Evolutionary conservation across 2,797 vertebrate species (phyloP), one percentile per base, ranked within the genome.

Genomic region (Liasis olivaceus): DNA sequence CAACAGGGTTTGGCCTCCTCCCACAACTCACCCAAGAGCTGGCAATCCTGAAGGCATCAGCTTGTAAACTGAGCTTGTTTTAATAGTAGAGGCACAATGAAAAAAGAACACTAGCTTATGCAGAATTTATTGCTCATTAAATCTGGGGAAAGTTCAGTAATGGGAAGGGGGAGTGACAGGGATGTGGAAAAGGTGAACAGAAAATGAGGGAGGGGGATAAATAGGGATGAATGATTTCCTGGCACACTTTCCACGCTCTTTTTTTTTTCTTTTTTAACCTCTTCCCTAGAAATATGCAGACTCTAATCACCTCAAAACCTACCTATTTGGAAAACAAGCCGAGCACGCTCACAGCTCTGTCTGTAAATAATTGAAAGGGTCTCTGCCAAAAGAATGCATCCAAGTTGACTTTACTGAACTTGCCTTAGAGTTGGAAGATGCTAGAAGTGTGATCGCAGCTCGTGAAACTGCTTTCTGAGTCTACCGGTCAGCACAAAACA

Each of bases 41-140:
- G 3, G 31, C 17, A 9, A 24, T 12, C 20, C 13, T 20, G 14
- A 63, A 63, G 26, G 2, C 47, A 1, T 85, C 42, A 3, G 85
- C 93, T 95, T 93, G 93, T 88, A 11, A 9, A 87, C 87, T 62
- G 22, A 64, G 47, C 31, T 66, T 54, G 47, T 7, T 14, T 84
- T 4, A 89, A 84, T 84, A 64, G 24, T 11, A 56, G 77, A 94
- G 87, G 51, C 88, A 90, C 0, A 66, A n/a, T 66, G 28, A 66
- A n/a, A 15, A 66, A 88, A 93, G 42, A 88, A 91, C 93, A 89
- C 42, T 77, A 36, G 72, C 92, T 93, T 90, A 94, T 94, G 94
- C 89, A 90, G 92, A 94, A 96, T 95, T 90, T 95, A 94, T 69
- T 90, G 85, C 64, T 47, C 85, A 93, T 96, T 96, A 93, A 94